Base-by-base conservation (phyloP, 2,797 vertebrate genomes). In the Psittacula echo region DNA sequence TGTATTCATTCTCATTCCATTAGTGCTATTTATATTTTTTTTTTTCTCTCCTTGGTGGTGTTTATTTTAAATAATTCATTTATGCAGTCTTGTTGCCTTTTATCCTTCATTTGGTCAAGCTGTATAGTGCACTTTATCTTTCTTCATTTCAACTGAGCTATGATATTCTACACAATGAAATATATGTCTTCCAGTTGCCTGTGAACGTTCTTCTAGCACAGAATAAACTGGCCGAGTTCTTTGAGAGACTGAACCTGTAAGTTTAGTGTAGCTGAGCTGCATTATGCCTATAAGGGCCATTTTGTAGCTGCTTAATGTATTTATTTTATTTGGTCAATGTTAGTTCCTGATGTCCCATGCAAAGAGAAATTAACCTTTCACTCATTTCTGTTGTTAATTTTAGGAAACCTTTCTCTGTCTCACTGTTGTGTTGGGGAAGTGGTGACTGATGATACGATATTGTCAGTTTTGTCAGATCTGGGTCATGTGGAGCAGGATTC, bases 381-480 rank as follows among this genome's bases (percentile, higher is more conserved):
- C 4, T 70, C 2, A 0, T 51, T 62, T 66, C 32, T 89, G 42
- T 27, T 51, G 27, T 58, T 42, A 50, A 37, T 66, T 83, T 81
- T 54, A 54, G 47, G 73, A 66, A 56, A n/a, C 13, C n/a, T 74
- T 80, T 41, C 53, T 30, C 21, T 45, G 26, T 54, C 48, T 82
- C 23, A 3, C 21, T 62, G 61, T 8, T 87, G 48, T 45, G 53
- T 4, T 66, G 72, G 42, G 30, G 58, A 58, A 56, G 76, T 0
- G 0, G 29, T 54, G 71, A 18, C 71, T 82, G 72, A n/a, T 48
- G 61, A 32, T 80, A 9, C 53, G 74, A 71, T 78, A 16, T 65
- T 81, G 85, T 60, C 68, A 66, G 67, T 61, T 32, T 79, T 94
- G 91, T 94, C 80, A 93, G 68, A 94, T 94, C 91, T 95, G 80